Conservation (phyloP, 2,797 vertebrate species). For the Microctenopoma lineatum region DNA sequence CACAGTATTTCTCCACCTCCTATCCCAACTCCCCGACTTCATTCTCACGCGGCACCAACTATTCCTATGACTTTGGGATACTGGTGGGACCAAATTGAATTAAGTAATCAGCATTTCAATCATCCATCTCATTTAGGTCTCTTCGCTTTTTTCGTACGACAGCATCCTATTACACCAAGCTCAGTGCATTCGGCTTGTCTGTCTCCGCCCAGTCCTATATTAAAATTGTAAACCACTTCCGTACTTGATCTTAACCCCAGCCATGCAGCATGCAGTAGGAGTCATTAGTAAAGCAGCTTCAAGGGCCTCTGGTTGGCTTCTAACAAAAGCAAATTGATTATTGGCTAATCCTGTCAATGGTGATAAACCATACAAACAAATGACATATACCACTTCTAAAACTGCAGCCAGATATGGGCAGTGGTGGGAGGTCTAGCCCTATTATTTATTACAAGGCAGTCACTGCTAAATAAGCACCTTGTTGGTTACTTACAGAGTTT, state of each 20-base stretch:
- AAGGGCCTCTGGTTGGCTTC: neutral
- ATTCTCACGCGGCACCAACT: conserved; percentile 26
- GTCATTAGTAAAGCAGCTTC: neutral
- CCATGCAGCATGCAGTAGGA: neutral
- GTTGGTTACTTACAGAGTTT: neutral
- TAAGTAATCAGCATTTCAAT: conserved; percentile 61
- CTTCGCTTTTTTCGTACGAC: conserved; percentile 41
- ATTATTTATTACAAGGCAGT: neutral
- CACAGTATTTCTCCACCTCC: conserved; percentile 10
- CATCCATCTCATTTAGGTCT: conserved; percentile 49
- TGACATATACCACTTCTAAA: neutral
- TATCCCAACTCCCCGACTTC: conserved; percentile 17
- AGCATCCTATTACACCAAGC: conserved; percentile 51
- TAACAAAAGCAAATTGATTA: too few species aligned
- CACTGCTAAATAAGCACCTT: neutral
- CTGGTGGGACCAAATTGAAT: conserved; percentile 53
- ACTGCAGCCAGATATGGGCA: neutral
- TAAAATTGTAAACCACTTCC: too few species aligned
- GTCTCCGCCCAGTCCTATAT: conserved; percentile 11
- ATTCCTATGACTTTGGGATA: conserved; percentile 49
- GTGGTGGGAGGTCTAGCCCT: neutral
- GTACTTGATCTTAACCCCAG: neutral
- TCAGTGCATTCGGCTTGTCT: conserved; percentile 35
- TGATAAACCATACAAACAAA: neutral
- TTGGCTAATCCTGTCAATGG: neutral